These are phyloP conservation scores for Sebastes flavidus DNA, from an alignment of 2,797 vertebrate species.

Conservation along the genomic window DNA sequence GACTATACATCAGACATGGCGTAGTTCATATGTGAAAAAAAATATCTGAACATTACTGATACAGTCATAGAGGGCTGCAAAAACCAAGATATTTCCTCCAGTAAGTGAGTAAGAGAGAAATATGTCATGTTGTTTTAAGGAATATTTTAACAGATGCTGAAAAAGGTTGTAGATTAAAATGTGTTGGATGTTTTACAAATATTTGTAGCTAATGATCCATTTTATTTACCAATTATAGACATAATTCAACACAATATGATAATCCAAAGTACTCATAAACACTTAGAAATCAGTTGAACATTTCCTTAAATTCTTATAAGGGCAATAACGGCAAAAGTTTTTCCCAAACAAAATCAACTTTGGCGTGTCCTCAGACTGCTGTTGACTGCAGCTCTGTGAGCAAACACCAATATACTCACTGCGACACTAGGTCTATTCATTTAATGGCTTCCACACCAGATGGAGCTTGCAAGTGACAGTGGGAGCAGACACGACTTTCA, in stretches of 20 bases:
- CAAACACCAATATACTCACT: conserved; percentile 37
- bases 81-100: background rate
- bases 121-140: background rate
- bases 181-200: background rate
- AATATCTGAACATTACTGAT: background rate
- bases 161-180: background rate
- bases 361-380: conserved; percentile 24
- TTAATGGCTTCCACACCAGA: conserved; percentile 60
- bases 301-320: background rate
- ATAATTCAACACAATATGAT: background rate
- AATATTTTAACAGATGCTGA: background rate
- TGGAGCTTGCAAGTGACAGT: conserved; percentile 57
- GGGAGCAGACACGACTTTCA: conserved; percentile 51
- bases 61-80: background rate
- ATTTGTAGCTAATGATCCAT: background rate
- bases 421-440: conserved; percentile 46
- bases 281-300: background rate
- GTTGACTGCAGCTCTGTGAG: conserved; percentile 38
- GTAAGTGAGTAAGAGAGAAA: background rate
- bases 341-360: conserved; percentile 14
- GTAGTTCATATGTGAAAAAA: background rate
- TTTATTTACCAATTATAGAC: background rate
- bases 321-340: background rate
- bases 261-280: background rate
- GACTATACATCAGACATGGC: background rate